Evolutionary conservation across 2,113 vertebrate species (phyloP).

Genomic region (Triplophysa dalaica): DNA sequence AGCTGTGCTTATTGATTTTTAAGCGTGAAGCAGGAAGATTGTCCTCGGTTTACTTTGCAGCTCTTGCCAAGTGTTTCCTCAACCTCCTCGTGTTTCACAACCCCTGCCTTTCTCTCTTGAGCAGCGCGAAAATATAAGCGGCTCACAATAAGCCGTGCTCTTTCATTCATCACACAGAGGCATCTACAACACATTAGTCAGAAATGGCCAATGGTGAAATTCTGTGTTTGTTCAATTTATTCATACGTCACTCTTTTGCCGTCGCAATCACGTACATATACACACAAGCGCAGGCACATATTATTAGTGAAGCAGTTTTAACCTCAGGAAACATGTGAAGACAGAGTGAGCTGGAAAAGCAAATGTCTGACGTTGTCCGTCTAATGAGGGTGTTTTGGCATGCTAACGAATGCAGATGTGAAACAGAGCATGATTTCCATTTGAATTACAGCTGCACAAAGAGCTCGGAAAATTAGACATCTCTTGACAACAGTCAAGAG

Average conservation of each 20-base stretch:
- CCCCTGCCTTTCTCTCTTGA: conserved; percentile 5
- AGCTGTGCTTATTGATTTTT: conserved; percentile 60
- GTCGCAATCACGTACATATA: conserved; percentile 34
- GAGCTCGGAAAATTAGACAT: background rate
- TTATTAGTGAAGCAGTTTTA: conserved; percentile 1
- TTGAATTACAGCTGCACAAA: conserved; percentile 42
- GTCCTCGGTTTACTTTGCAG: conserved; percentile 63
- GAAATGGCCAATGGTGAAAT: too few relatives aligned
- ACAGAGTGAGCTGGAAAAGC: conserved; percentile 35
- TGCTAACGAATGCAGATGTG: conserved; percentile 42
- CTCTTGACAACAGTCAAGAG: background rate
- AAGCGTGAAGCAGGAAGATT: conserved; percentile 60
- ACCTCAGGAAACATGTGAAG: conserved; percentile 37
- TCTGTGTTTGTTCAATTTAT: too few relatives aligned
- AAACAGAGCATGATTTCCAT: conserved; percentile 48
- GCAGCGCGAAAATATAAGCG: conserved; percentile 28
- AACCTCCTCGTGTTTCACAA: conserved; percentile 50
- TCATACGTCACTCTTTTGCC: too few relatives aligned
- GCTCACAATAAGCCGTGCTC: background rate
- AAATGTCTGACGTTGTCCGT: conserved; percentile 42
- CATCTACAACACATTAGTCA: too few relatives aligned
- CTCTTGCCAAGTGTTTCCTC: conserved; percentile 64
- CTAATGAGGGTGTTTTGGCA: conserved; percentile 49
- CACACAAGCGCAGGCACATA: background rate
- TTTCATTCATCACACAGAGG: too few relatives aligned